phyloP scores from a whole-genome alignment of 2,113 vertebrate species.

The Zosterops lateralis region DNA sequence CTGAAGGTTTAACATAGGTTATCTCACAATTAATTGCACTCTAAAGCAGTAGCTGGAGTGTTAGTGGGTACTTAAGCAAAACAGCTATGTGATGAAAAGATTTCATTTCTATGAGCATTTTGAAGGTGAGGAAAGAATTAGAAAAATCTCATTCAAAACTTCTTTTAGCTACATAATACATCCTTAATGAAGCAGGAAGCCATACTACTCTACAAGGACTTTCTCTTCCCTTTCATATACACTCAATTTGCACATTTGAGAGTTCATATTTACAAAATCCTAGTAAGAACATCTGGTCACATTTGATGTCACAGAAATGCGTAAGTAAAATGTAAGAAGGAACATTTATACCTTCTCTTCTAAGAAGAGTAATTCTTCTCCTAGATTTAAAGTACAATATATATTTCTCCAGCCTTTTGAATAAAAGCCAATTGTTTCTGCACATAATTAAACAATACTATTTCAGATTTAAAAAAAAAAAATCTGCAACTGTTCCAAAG shows the following conservation, averaged over 20 bases:
- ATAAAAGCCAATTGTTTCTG: background rate
- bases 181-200: background rate
- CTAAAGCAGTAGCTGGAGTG: background rate
- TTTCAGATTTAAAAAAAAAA: background rate
- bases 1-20: background rate
- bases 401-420: background rate
- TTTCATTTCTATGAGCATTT: background rate
- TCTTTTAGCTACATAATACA: background rate
- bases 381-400: background rate
- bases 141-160: slow-evolving; percentile 19
- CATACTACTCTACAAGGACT: background rate
- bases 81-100: background rate
- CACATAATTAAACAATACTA: background rate
- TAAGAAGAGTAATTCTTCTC: background rate
- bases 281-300: background rate
- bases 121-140: slow-evolving; percentile 4
- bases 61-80: background rate
- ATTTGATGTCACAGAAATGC: background rate
- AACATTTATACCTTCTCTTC: background rate
- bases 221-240: background rate
- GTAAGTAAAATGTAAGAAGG: background rate
- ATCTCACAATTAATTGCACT: slow-evolving; percentile 15
- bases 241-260: background rate
- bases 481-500: background rate
- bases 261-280: background rate